A percentile compares a stretch with the other conserved stretches of the same genome.
phyloP scores from a whole-genome alignment of 2,888 invertebrate species.

The Chrysotoxum bicinctum region DNA sequence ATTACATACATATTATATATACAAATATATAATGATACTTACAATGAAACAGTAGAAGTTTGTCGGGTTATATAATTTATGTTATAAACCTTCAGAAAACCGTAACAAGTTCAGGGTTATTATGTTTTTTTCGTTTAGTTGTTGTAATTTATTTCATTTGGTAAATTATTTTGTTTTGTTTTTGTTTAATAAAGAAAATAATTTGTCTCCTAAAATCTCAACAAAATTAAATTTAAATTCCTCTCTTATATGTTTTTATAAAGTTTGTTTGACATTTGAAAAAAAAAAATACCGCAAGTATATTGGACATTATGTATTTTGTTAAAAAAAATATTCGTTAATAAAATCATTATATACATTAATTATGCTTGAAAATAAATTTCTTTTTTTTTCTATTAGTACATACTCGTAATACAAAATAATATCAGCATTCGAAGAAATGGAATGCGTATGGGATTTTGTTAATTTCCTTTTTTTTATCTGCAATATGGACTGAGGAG shows the following conservation, averaged over 20 bases:
- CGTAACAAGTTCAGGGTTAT: constrained; percentile 22
- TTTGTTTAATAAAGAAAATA: not conserved
- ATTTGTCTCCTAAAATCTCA: not conserved
- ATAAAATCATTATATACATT: constrained; percentile 5
- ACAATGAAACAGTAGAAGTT: constrained; percentile 16
- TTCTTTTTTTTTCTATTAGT: not conserved
- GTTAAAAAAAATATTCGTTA: constrained; percentile 12
- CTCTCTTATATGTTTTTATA: not conserved
- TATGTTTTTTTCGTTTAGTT: constrained; percentile 3
- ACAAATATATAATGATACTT: not conserved
- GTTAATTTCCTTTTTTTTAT: not conserved
- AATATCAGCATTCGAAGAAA: not conserved
- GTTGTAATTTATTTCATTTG: constrained; percentile 5
- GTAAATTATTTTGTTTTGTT: not conserved
- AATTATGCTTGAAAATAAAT: constrained; percentile 6
- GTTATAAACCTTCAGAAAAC: not conserved
- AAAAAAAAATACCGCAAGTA: not conserved
- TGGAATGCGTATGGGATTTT: not conserved
- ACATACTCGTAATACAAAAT: not conserved
- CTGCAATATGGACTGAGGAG: not conserved
- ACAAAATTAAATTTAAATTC: not conserved
- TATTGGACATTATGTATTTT: not conserved
- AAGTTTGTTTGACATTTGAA: not conserved
- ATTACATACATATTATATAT: constrained; percentile 1
- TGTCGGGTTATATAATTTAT: constrained; percentile 9